These are phyloP conservation scores for Takifugu ocellatus DNA, from an alignment of 2,797 vertebrate species.

Conservation along the genomic window DNA sequence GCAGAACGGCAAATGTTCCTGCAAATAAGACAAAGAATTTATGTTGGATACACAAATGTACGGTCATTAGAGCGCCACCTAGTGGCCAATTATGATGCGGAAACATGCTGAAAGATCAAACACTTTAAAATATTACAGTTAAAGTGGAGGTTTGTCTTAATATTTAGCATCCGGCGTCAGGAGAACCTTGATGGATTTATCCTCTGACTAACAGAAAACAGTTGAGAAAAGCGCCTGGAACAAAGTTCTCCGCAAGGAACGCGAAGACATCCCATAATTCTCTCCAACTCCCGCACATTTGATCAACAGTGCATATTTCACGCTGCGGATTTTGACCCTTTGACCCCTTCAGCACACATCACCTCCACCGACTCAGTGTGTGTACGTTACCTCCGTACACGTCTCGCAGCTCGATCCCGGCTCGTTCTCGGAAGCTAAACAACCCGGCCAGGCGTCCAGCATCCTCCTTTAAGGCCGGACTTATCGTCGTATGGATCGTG, in stretches of 20 bases:
- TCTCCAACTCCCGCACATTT: not conserved
- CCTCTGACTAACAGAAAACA: not conserved
- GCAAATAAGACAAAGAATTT: conserved; percentile 27
- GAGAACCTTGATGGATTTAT: not conserved
- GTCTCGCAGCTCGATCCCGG: not conserved
- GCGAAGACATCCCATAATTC: not conserved
- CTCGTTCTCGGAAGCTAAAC: not conserved
- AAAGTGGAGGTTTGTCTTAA: not conserved
- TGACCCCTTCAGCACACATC: conserved; percentile 1
- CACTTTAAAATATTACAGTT: not conserved
- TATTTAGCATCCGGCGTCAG: too few relatives aligned
- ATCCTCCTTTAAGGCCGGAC: conserved; percentile 6
- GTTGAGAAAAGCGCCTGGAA: too few relatives aligned
- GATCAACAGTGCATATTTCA: not conserved
- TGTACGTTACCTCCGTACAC: not conserved
- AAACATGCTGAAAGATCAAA: not conserved
- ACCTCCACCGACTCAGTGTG: not conserved
- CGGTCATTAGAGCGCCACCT: too few relatives aligned
- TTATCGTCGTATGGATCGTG: conserved; percentile 49
- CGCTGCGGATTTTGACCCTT: not conserved
- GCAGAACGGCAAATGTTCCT: conserved; percentile 65
- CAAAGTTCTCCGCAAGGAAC: not conserved
- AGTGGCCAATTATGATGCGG: too few relatives aligned
- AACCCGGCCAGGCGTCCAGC: conserved; percentile 3
- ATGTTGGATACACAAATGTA: conserved; percentile 30